Conservation (phyloP, 2,797 vertebrate species). For the Pangasius larnaudii region DNA sequence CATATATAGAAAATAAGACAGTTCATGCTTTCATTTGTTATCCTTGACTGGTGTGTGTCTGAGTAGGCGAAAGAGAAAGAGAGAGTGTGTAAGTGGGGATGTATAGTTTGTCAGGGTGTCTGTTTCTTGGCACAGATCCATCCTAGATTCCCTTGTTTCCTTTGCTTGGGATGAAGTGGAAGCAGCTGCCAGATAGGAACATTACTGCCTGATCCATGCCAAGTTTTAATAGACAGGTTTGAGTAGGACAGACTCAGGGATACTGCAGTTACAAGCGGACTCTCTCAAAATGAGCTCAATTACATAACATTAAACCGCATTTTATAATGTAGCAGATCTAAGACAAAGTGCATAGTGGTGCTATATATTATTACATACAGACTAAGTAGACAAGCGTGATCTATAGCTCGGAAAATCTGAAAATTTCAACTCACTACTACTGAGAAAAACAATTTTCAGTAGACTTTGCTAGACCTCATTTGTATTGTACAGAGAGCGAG, state of each 20-base stretch:
- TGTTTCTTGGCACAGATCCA: slow-evolving; percentile 36
- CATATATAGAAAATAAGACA: background rate
- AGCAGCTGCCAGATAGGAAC: slow-evolving; percentile 34
- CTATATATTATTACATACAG: background rate
- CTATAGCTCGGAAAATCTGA: background rate
- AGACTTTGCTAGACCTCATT: background rate
- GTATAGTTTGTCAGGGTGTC: slow-evolving; percentile 35
- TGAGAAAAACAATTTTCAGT: slow-evolving; percentile 24
- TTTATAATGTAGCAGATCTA: background rate
- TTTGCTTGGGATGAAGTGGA: slow-evolving; percentile 25
- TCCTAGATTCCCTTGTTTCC: slow-evolving; percentile 27
- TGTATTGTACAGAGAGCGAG: slow-evolving; percentile 6
- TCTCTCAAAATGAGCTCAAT: background rate
- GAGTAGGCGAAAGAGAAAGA: slow-evolving; percentile 4
- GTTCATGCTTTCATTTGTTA: background rate
- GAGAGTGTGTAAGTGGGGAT: slow-evolving; percentile 26
- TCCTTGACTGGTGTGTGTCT: background rate
- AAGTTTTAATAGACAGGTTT: slow-evolving; percentile 45
- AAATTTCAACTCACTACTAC: background rate
- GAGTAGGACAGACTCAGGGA: slow-evolving; percentile 4
- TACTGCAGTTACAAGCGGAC: background rate
- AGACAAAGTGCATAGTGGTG: background rate
- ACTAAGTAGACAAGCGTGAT: background rate
- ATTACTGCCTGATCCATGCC: slow-evolving; percentile 37
- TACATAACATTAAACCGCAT: slow-evolving; percentile 2